Conservation (phyloP, 1,140 invertebrate genomes). For the Nasonia vitripennis region DNA sequence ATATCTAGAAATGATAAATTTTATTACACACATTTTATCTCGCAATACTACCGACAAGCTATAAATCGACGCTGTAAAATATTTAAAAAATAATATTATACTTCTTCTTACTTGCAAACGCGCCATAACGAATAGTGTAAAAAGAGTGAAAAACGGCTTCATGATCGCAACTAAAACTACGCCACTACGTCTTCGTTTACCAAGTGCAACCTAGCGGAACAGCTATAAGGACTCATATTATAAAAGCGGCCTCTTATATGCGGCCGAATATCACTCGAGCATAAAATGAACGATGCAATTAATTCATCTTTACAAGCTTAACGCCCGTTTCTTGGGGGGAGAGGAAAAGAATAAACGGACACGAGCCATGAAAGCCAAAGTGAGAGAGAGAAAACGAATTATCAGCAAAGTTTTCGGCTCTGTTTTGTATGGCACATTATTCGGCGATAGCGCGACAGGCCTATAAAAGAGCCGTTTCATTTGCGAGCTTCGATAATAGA, state of each 20-base stretch:
- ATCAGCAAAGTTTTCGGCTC: conserved; percentile 25
- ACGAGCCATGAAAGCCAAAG: background rate
- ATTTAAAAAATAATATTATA: background rate
- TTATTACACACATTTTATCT: background rate
- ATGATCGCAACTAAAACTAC: background rate
- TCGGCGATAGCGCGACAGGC: background rate
- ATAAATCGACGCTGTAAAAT: no score
- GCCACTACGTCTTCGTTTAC: background rate
- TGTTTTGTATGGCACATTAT: conserved; percentile 8
- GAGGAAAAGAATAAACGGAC: background rate
- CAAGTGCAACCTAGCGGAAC: conserved; percentile 7
- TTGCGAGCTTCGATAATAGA: conserved; percentile 24
- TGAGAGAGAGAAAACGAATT: background rate
- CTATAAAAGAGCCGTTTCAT: conserved; percentile 33
- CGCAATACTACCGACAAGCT: no score
- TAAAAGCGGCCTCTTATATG: conserved; percentile 10
- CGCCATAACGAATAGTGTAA: background rate
- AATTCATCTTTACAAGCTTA: conserved; percentile 15
- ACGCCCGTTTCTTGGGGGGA: background rate
- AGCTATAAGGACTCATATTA: conserved; percentile 31
- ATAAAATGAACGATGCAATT: conserved; percentile 26
- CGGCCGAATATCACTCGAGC: conserved; percentile 16
- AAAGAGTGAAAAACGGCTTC: background rate
- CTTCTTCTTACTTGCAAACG: conserved; percentile 6
- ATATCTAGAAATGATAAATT: background rate